Evolutionary conservation across 2,797 vertebrate species (phyloP), one percentile per base, ranked within the genome.

Genomic region (Thalassophryne amazonica): DNA sequence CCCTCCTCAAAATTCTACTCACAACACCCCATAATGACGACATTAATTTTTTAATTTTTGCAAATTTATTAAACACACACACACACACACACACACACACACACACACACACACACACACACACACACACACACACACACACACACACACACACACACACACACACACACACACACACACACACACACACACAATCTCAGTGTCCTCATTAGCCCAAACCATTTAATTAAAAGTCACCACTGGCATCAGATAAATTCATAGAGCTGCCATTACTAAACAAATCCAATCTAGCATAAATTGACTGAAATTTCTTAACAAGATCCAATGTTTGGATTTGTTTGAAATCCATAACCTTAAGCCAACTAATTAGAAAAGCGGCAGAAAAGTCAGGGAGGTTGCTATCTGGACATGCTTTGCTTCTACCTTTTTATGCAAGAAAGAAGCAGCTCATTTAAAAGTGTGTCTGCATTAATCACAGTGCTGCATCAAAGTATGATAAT

Each of bases 381-480:
- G 66, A 60, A 38, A 72, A 52, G 55, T 84, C 88, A 87, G 88
- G 86, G 88, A 91, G 94, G 93, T 93, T 93, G 94, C 90, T 86
- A 90, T 87, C 86, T 91, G 89, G 85, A 91, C 84, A 87, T 86
- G 91, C 88, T 91, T 91, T n/a, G n/a, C 86, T 87, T 91, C 92
- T 90, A 81, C 76, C 55, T 78, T 84, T 81, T 51, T 72, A 69
- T 73, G 70, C 60, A 68, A 60, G 65, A 75, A 67, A 71, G 82
- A 90, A 89, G 91, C 60, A 93, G 89, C 88, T 92, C 91, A 92
- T 94, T 94, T 95, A 93, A 93, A 87, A 95, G 91, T 91, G 92
- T 91, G 90, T 92, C 93, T 94, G 93, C 92, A 97, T 98, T 98
- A 98, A 99, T 98, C 96, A 98, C 94, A 93, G 93, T 82, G 91